Conservation (phyloP, 2,113 vertebrate genomes). For the Brachirus orientalis region DNA sequence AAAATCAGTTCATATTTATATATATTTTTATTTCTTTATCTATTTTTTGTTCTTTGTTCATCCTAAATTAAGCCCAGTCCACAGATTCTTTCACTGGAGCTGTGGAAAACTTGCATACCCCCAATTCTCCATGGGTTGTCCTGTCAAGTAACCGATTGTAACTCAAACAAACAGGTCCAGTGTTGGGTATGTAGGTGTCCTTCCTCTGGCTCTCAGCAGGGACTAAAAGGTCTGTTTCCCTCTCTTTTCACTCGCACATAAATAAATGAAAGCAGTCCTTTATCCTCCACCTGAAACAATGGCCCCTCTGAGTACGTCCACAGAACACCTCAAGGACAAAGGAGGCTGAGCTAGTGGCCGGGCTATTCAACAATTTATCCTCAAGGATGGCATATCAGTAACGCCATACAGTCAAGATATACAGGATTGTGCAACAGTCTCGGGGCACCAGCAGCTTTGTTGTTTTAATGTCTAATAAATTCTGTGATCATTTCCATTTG, state of each 20-base stretch:
- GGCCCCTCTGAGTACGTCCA: slow-evolving; percentile 43
- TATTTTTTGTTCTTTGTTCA: slow-evolving; percentile 53
- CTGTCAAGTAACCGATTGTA: slow-evolving; percentile 62
- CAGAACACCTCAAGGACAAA: slow-evolving; percentile 54
- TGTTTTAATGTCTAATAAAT: too few species aligned
- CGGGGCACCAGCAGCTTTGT: too few species aligned
- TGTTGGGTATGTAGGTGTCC: slow-evolving; percentile 59
- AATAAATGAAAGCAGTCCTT: slow-evolving; percentile 57
- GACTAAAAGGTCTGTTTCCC: slow-evolving; percentile 12
- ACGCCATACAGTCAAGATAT: slow-evolving; percentile 51
- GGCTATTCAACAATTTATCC: slow-evolving; percentile 49
- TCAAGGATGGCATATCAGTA: slow-evolving; percentile 47
- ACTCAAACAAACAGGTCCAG: slow-evolving; percentile 46
- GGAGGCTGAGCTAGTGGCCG: slow-evolving; percentile 13
- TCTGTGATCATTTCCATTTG: too few species aligned
- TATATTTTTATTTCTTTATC: too few species aligned
- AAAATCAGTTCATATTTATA: too few species aligned
- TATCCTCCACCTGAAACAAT: slow-evolving; percentile 64
- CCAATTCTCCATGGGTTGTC: slow-evolving; percentile 9
- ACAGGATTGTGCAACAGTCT: too few species aligned
- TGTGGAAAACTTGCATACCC: slow-evolving; percentile 62
- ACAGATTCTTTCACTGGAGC: slow-evolving; percentile 36
- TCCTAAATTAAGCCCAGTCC: slow-evolving; percentile 63
- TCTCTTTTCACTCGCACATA: slow-evolving; percentile 15
- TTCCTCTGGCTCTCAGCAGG: slow-evolving; percentile 36